Base-by-base conservation (phyloP, 2,888 invertebrate species). In the Heterodera filipjevi region DNA sequence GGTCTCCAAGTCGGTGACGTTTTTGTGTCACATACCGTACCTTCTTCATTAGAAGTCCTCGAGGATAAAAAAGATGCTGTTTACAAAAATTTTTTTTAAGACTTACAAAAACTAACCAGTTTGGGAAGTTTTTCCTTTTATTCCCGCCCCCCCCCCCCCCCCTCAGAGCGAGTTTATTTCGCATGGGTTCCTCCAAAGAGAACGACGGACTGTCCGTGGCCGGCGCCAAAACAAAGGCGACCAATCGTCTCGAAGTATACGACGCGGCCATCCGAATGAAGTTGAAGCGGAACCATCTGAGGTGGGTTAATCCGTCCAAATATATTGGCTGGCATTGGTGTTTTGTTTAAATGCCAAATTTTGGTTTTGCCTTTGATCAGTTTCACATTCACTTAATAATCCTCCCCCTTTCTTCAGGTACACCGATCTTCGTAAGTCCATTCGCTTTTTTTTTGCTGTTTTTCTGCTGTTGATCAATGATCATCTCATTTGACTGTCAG, bases 371-470 rank as follows among this genome's bases (percentile, higher is more conserved):
- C n/a, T n/a, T n/a, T n/a, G n/a, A n/a, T n/a, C n/a, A n/a, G n/a
- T n/a, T n/a, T n/a, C n/a, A n/a, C n/a, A n/a, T n/a, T 59, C 59
- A 6, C n/a, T 8, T 6, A 3, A n/a, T n/a, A 19, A 53, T 5
- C 12, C 8, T 59, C 59, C 2, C n/a, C 16, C 59, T 27, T n/a
- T 10, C 59, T 80, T 87, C 35, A 84, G 87, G 27, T 86, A 84
- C 72, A 82, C 87, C 0, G 87, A 87, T 77, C 83, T 87, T 22
- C 87, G 68, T 68, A 27, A 68, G 68, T 68, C 33, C 19, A 6
- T 68, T 32, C 35, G 16, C 68, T 68, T 68, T 68, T 59, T n/a
- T n/a, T n/a, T n/a, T n/a, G n/a, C n/a, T n/a, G n/a, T n/a, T n/a
- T n/a, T n/a, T n/a, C n/a, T n/a, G n/a, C 10, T 32, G 10, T 33